Base-by-base conservation (phyloP, 2,888 invertebrate species). In the Leucophenga maculata region DNA sequence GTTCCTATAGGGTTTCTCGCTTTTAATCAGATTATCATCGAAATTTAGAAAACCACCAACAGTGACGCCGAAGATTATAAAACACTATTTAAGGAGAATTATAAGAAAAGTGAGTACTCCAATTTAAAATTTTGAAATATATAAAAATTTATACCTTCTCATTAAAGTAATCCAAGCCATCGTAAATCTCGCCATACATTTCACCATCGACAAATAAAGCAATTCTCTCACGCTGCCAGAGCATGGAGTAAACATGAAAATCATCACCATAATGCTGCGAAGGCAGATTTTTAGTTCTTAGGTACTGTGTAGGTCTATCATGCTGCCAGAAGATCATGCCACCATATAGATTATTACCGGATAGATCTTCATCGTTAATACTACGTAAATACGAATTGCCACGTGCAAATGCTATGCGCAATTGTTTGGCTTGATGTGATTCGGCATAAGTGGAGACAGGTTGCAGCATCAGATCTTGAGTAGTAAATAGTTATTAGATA, bases 21-120 rank as follows among this genome's bases (percentile, higher is more conserved):
- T 74, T 6, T 57, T 68, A 4, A 52, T 20, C 39, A 71, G 48
- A 8, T 78, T 78, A 0, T 82, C 83, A 77, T 95, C 93, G 83
- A 95, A 95, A 83, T 93, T 92, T 39, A 92, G 90, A 14, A 92
- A 88, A 0, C 96, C 96, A 0, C 95, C 96, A 57, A 94, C 94
- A 44, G 94, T 93, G 6, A 96, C 89, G 0, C 95, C 96, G 70
- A 96, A 83, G 1, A 93, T 91, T 11, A 96, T 87, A 86, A 93
- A 94, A 90, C 95, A 95, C 94, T 95, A 87, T 50, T 50, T 6
- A 18, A 3, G 6, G 14, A 16, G n/a, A 50, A 3, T n/a, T 50
- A 50, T 4, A 50, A 50, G n/a, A 3, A 50, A 16, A 18, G 0
- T 89, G 86, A 22, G 55, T 68, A n/a, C 83, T 70, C n/a, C n/a